Percentiles rank a stretch among this genome's conserved stretches.
These are phyloP conservation scores for Lutjanus argentimaculatus DNA, from an alignment of 2,797 vertebrate species.

Conservation along the genomic window DNA sequence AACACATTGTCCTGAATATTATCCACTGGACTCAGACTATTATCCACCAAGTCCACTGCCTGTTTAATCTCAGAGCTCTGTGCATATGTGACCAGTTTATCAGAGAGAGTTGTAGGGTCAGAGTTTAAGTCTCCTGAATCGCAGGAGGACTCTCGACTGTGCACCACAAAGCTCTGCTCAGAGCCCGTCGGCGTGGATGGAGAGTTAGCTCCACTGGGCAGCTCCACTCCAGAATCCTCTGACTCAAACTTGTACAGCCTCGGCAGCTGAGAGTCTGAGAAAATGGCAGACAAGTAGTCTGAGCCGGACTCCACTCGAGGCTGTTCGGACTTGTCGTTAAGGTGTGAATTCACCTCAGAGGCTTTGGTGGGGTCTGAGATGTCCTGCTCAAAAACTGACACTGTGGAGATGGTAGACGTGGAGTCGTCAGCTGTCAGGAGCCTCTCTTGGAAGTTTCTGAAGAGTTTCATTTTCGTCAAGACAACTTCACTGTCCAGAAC, in stretches of 20 bases:
- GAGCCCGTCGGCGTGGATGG: slow-evolving; percentile 88
- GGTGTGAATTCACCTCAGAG: slow-evolving; percentile 48
- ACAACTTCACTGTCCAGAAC: slow-evolving; percentile 88
- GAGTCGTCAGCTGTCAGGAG: slow-evolving; percentile 67
- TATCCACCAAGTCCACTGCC: slow-evolving; percentile 27
- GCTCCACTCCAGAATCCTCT: slow-evolving; percentile 91
- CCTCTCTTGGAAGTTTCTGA: slow-evolving; percentile 81
- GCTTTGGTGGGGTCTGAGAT: slow-evolving; percentile 44
- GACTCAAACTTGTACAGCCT: slow-evolving; percentile 91
- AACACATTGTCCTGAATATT: slow-evolving; percentile 17
- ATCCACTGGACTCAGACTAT: not conserved
- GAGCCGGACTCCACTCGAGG: slow-evolving; percentile 55
- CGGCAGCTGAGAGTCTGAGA: slow-evolving; percentile 83
- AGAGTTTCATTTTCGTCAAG: slow-evolving; percentile 90
- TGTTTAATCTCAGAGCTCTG: slow-evolving; percentile 68
- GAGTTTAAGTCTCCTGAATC: slow-evolving; percentile 86
- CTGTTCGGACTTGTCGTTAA: slow-evolving; percentile 37
- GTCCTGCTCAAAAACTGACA: slow-evolving; percentile 69
- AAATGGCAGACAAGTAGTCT: slow-evolving; percentile 78
- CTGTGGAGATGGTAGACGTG: slow-evolving; percentile 67
- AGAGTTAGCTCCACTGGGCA: slow-evolving; percentile 90
- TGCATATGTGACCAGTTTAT: slow-evolving; percentile 65
- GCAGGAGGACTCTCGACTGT: slow-evolving; percentile 90
- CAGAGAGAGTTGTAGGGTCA: slow-evolving; percentile 64
- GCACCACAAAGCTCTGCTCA: slow-evolving; percentile 91